Base-by-base conservation (phyloP, 2,797 vertebrate genomes). In the Megalops cyprinoides region DNA sequence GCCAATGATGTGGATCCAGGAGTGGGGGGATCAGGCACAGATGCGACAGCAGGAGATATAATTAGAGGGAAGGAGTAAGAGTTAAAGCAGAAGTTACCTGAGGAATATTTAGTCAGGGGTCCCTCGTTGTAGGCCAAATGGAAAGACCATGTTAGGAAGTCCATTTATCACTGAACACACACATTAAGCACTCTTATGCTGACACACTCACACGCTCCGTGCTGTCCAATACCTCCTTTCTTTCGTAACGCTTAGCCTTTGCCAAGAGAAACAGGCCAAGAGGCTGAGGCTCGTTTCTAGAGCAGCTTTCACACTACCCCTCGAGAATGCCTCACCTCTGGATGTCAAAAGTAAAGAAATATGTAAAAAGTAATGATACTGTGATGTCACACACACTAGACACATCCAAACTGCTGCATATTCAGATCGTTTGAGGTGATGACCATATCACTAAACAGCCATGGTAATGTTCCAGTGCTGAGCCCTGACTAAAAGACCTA, bases 121-220 rank as follows among this genome's bases (percentile, higher is more conserved):
- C 31, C 65, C 37, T 18, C n/a, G 23, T 39, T 69, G 14, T 18
- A 42, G 15, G 65, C 65, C 37, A 42, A 39, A 15, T 2, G 20
- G 31, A 69, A 42, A 69, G 34, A 69, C 65, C 65, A 42, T 69
- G 37, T 37, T 20, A 42, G 65, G 65, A n/a, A n/a, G n/a, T n/a
- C n/a, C n/a, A n/a, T n/a, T n/a, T n/a, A n/a, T n/a, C n/a, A n/a
- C n/a, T n/a, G n/a, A n/a, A n/a, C 34, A 15, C 65, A 31, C 7
- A 65, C 60, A 34, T 69, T 69, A 37, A 42, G 65, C 65, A 28
- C 58, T 34, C 58, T 28, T 4, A 4, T 62, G 9, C 58, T 69
- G 34, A 69, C 62, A 28, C n/a, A n/a, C n/a, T n/a, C n/a, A n/a
- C n/a, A n/a, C n/a, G n/a, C 62, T 39, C 62, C 5, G 12, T 39